Conservation (phyloP, 2,113 vertebrate species). For the Atlantisia rogersi region DNA sequence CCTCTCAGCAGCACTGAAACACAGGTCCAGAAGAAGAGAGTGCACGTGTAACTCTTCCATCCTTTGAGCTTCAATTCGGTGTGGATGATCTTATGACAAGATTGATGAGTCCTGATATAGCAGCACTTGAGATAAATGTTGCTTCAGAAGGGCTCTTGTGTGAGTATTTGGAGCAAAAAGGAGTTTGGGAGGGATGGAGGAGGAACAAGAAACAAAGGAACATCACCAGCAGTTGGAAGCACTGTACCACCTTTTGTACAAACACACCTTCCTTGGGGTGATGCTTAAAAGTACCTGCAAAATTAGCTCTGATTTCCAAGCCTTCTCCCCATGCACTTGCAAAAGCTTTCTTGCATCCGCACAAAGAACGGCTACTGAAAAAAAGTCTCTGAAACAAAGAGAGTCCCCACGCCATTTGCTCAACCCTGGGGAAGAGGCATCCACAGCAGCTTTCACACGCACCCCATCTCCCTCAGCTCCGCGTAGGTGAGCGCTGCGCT, state of each 20-base stretch:
- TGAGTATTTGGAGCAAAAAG: not conserved
- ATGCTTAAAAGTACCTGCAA: not conserved
- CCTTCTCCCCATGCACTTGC: not conserved
- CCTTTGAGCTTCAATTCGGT: not conserved
- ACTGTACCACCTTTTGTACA: not conserved
- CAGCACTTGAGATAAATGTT: slow-evolving; percentile 38
- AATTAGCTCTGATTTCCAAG: not conserved
- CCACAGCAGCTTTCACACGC: not conserved
- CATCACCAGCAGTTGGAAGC: not conserved
- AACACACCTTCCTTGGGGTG: not conserved
- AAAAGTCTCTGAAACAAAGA: not conserved
- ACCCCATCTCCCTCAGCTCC: not conserved
- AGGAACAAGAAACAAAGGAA: not conserved
- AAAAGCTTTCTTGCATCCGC: not conserved
- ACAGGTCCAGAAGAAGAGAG: not conserved
- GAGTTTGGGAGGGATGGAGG: not conserved
- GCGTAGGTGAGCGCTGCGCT: accelerated
- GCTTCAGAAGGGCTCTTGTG: slow-evolving; percentile 15
- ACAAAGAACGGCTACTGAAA: not conserved
- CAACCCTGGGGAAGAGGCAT: not conserved
- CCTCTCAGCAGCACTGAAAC: not conserved
- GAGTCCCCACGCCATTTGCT: not conserved
- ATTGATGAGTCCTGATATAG: slow-evolving; percentile 32
- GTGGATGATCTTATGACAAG: not conserved
- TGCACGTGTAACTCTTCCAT: not conserved